Evolutionary conservation across 2,113 vertebrate species (phyloP).

Genomic region (Saguinus midas): DNA sequence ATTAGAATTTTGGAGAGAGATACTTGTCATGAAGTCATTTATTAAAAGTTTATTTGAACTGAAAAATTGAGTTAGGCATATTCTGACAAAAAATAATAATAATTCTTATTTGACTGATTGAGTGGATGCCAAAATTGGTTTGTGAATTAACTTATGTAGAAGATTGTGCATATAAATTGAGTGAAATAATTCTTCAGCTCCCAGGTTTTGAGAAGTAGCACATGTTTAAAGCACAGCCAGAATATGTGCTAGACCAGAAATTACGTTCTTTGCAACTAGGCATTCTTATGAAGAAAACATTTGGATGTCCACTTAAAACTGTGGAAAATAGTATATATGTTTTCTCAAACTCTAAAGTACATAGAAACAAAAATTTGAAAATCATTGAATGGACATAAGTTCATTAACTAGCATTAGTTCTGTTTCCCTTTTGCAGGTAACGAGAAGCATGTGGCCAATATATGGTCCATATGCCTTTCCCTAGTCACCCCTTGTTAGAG

Average conservation of each 20-base stretch:
- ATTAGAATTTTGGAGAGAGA: not conserved
- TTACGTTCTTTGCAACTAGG: not conserved
- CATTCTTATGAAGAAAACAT: not conserved
- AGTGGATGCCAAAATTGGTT: not conserved
- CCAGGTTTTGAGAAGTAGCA: not conserved
- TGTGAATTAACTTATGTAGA: not conserved
- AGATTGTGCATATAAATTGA: not conserved
- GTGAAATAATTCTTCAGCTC: not conserved
- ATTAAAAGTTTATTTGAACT: slow-evolving; percentile 18
- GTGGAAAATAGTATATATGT: not conserved
- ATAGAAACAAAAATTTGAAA: not conserved
- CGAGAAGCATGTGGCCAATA: not conserved
- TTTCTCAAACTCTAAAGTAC: not conserved
- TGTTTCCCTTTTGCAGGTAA: not conserved
- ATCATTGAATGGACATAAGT: not conserved
- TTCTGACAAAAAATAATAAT: not conserved
- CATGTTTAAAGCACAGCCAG: not conserved
- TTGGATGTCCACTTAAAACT: not conserved
- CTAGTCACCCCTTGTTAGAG: not conserved
- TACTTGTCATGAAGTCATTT: not conserved
- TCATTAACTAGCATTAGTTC: not conserved
- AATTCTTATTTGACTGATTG: not conserved
- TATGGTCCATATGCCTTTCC: not conserved
- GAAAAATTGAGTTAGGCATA: not conserved
- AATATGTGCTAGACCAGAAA: not conserved